Base-by-base conservation (phyloP, 2,797 vertebrate genomes). In the Sebastes oblongus region DNA sequence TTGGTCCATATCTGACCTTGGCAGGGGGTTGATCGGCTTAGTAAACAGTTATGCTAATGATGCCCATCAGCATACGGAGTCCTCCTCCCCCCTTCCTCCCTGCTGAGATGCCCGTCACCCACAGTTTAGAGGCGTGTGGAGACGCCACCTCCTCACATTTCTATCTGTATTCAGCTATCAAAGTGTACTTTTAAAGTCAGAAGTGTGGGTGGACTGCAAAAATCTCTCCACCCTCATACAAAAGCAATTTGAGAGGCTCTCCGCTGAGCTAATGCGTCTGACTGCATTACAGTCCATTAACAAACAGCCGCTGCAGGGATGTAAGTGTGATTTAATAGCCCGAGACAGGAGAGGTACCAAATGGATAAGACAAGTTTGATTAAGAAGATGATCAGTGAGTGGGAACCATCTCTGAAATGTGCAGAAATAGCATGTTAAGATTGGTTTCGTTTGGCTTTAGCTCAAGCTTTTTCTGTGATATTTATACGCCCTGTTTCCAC, bases 251-350 rank as follows among this genome's bases (percentile, higher is more conserved):
- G 61, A 75, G 74, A 68, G 67, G 67, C 78, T 83, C 76, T 87
- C 86, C 59, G 82, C 83, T 74, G 81, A 73, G 81, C 77, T 75
- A 74, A 81, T 82, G 72, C 75, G 75, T 65, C 69, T 74, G 74
- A 84, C 88, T 75, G 14, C 86, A 87, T 86, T 75, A 81, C 60
- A 72, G 85, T 25, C 82, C 86, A 88, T 93, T 89, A 90, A 80
- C 82, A 88, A 88, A 77, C 79, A 81, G 84, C 72, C 72, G 4
- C 88, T 81, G 86, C 86, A 76, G 86, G 86, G 72, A 67, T 78
- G 84, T 92, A 85, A 91, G 82, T 80, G 89, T 83, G 88, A 82
- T 88, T 89, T 90, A 88, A 90, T 75, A 75, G 86, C 76, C 32
- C 67, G 77, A 71, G 85, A 90, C 82, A 72, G 59, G 66, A 86